Evolutionary conservation across 2,888 invertebrate genomes (phyloP).

Genomic region (Drosophila diplacantha): DNA sequence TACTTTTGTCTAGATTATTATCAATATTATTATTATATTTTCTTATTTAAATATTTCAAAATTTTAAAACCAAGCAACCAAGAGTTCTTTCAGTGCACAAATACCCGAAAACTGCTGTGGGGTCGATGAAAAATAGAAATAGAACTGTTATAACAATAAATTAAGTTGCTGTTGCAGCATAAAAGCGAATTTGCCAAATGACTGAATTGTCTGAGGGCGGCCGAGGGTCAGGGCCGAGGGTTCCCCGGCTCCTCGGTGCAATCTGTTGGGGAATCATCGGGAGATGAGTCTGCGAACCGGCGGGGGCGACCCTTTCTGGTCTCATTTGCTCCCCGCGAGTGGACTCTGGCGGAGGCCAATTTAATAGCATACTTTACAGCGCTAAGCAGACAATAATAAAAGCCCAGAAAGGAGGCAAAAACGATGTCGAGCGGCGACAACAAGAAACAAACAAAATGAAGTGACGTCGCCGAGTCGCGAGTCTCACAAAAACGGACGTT

Average conservation of each 20-base stretch:
- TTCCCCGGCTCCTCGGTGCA: conserved; percentile 25
- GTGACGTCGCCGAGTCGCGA: conserved; percentile 46
- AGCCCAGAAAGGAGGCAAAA: conserved; percentile 39
- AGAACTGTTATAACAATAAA: conserved; percentile 67
- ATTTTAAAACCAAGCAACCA: too few relatives aligned
- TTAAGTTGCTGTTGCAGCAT: conserved; percentile 70
- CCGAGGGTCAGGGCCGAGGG: not conserved
- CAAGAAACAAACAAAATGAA: conserved; percentile 71
- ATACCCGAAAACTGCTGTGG: conserved; percentile 23
- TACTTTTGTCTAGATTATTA: too few relatives aligned
- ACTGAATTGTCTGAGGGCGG: conserved; percentile 33
- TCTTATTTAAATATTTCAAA: too few relatives aligned
- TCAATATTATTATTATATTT: too few relatives aligned
- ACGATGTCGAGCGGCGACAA: conserved; percentile 44
- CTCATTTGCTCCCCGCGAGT: conserved; percentile 32
- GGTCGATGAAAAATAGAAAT: conserved; percentile 16
- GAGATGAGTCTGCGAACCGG: conserved; percentile 29
- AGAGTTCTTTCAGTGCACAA: not conserved
- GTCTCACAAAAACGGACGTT: conserved; percentile 61
- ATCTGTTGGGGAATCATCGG: conserved; percentile 59
- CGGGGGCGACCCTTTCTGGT: conserved; percentile 18
- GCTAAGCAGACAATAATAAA: conserved; percentile 63
- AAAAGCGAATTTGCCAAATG: conserved; percentile 62
- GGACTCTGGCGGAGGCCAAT: conserved; percentile 71
- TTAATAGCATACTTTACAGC: conserved; percentile 73